Conservation (phyloP, 2,113 vertebrate genomes). For the Sialia sialis region DNA sequence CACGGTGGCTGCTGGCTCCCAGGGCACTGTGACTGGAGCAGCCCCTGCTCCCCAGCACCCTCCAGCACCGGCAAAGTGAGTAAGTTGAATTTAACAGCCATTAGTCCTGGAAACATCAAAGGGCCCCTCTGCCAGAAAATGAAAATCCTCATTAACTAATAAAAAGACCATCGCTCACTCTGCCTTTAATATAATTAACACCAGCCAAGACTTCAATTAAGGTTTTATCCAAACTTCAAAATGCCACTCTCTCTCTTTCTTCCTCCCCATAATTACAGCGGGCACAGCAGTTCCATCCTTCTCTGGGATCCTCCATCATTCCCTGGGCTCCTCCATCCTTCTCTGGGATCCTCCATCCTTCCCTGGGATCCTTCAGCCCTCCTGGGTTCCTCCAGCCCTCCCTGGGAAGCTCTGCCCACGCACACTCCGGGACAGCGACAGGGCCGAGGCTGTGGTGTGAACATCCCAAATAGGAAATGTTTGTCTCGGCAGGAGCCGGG, state of each 20-base stretch:
- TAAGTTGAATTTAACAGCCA: conserved; percentile 37
- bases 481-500: background rate
- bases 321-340: background rate
- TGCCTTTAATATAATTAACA: conserved; percentile 66
- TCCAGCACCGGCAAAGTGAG: background rate
- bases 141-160: conserved; percentile 72
- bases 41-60: background rate
- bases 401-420: background rate
- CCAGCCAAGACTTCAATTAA: conserved; percentile 67
- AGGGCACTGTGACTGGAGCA: background rate
- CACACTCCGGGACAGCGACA: background rate
- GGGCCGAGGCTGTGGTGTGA: fast-evolving
- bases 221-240: conserved; percentile 53
- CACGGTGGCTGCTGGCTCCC: background rate
- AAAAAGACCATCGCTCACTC: conserved; percentile 65
- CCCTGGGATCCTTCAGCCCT: background rate
- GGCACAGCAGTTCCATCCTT: background rate
- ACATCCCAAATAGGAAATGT: conserved; percentile 44
- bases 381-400: background rate
- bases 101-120: conserved; percentile 58
- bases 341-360: background rate
- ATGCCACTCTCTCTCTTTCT: background rate
- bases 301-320: background rate
- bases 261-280: fast-evolving
- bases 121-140: conserved; percentile 36